Conservation (phyloP, 2,113 vertebrate species). For the Carassius auratus region DNA sequence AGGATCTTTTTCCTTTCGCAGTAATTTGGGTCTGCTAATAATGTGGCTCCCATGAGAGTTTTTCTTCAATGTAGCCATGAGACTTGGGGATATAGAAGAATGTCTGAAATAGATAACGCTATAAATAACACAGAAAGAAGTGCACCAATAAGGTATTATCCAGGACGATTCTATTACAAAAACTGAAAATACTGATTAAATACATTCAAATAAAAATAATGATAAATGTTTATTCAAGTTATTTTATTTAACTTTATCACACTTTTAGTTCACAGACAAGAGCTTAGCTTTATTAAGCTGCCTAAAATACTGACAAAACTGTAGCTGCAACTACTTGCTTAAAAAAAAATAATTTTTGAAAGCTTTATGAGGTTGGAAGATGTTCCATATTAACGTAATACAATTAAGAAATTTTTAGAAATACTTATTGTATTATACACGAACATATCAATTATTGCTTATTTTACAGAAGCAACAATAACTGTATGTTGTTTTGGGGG, state of each 20-base stretch:
- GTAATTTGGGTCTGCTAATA: constrained; percentile 79
- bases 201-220: background rate
- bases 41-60: constrained; percentile 68
- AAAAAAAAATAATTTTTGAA: background rate
- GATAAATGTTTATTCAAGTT: background rate
- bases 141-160: background rate
- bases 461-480: background rate
- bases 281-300: background rate
- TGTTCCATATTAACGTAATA: background rate
- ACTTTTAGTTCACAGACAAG: background rate
- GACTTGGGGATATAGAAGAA: constrained; percentile 71
- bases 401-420: background rate
- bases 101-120: constrained; percentile 74
- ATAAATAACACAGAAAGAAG: constrained; percentile 70
- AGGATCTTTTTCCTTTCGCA: constrained; percentile 61
- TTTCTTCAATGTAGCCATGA: constrained; percentile 70
- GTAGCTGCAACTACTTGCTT: no score
- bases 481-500: background rate
- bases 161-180: background rate
- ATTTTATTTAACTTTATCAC: background rate
- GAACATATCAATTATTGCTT: background rate
- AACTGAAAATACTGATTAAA: background rate
- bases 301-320: background rate
- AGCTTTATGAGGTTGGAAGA: background rate
- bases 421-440: background rate